Conservation (phyloP, 2,888 invertebrate genomes). For the Eilema sororculum region DNA sequence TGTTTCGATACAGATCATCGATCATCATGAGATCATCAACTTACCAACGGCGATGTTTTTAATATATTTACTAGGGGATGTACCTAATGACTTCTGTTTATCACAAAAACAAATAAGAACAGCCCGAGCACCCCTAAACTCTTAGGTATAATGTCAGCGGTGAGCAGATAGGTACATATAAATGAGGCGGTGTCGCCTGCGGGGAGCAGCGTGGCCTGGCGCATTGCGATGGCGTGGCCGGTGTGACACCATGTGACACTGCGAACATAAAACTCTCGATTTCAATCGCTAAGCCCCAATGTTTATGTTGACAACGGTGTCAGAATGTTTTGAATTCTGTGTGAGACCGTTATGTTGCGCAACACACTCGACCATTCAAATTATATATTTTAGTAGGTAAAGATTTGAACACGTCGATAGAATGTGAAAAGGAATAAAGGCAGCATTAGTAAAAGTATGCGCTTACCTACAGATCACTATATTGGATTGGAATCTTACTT, state of each 20-base stretch:
- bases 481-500: neutral
- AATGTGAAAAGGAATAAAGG: no score
- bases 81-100: neutral
- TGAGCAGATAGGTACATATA: no score
- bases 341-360: neutral
- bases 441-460: neutral
- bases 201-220: no score
- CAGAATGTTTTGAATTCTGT: neutral
- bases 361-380: neutral
- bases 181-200: no score
- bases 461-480: neutral
- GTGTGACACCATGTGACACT: no score
- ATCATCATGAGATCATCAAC: no score
- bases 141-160: neutral
- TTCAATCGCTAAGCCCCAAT: neutral
- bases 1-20: no score
- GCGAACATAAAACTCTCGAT: neutral
- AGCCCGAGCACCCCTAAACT: neutral
- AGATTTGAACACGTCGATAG: neutral
- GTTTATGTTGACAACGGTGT: constrained; percentile 5
- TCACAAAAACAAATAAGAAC: neutral
- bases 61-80: no score
- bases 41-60: no score
- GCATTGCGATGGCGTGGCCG: no score
- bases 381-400: neutral